Conservation (phyloP, 2,113 vertebrate species). For the Podocnemis expansa region DNA sequence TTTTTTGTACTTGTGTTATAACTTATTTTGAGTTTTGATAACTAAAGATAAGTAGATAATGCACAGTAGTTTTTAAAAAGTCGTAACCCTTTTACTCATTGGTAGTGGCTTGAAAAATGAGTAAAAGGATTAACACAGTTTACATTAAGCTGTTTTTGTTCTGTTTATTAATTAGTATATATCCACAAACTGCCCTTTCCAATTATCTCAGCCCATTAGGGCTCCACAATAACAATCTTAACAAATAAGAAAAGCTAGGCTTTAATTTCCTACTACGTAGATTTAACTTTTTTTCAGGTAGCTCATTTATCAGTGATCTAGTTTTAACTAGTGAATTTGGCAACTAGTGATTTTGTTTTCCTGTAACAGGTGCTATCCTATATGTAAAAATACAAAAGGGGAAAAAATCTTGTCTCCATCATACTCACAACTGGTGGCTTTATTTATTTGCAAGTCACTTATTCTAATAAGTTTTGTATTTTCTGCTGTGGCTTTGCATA, state of each 20-base stretch:
- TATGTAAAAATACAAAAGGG: conserved; percentile 75
- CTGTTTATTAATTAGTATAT: conserved; percentile 50
- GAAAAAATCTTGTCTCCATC: conserved; percentile 42
- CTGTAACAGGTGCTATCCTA: conserved; percentile 78
- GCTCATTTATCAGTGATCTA: conserved; percentile 48
- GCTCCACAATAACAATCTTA: conserved; percentile 48
- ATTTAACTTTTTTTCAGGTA: conserved; percentile 59
- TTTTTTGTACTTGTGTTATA: conserved; percentile 42
- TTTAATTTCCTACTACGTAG: conserved; percentile 59
- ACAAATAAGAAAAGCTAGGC: conserved; percentile 57
- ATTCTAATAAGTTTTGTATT: conserved; percentile 52
- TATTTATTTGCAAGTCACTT: conserved; percentile 69
- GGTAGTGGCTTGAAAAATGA: conserved; percentile 24
- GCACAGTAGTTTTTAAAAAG: conserved; percentile 53
- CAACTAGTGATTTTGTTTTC: conserved; percentile 59
- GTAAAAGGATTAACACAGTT: conserved; percentile 68
- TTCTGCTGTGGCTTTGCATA: conserved; percentile 57
- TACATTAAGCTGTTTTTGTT: conserved; percentile 73
- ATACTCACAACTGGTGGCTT: conserved; percentile 58
- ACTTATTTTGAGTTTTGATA: conserved; percentile 71
- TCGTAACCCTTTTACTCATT: conserved; percentile 35
- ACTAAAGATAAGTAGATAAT: conserved; percentile 51
- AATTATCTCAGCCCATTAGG: conserved; percentile 53
- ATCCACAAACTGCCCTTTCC: conserved; percentile 57
- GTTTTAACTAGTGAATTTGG: conserved; percentile 59